Conservation (phyloP, 2,113 vertebrate species). For the Emydocephalus ijimae region DNA sequence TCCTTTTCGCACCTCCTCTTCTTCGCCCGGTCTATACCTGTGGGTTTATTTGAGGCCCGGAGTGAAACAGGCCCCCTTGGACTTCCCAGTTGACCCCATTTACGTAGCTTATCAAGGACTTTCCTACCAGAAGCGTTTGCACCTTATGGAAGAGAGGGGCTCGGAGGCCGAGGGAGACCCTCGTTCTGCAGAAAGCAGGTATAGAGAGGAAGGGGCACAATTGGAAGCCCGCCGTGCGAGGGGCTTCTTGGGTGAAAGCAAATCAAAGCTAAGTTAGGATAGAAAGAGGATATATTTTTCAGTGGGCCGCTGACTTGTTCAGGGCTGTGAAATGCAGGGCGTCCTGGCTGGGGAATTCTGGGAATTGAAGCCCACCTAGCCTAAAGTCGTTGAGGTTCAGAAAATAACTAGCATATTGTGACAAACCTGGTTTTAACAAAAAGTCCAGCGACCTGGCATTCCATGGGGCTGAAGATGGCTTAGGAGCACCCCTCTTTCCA, state of each 20-base stretch:
- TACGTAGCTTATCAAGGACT: not conserved
- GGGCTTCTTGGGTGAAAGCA: not conserved
- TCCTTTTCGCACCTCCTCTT: not conserved
- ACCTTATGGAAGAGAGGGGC: accelerated
- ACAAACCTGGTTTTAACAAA: too few species aligned
- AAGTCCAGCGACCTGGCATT: not conserved
- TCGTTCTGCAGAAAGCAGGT: not conserved
- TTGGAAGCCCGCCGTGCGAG: not conserved
- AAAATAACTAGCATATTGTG: too few species aligned
- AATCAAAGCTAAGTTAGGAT: not conserved
- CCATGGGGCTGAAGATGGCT: not conserved
- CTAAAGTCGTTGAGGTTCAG: too few species aligned
- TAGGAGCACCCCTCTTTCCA: not conserved
- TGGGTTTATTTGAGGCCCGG: not conserved
- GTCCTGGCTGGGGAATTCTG: too few species aligned
- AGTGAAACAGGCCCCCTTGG: not conserved
- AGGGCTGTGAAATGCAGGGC: too few species aligned
- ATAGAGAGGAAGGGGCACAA: not conserved
- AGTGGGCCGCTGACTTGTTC: not conserved
- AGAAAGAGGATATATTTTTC: not conserved
- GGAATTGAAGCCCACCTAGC: too few species aligned
- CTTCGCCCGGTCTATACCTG: not conserved
- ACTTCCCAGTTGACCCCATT: not conserved
- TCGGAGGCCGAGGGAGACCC: not conserved
- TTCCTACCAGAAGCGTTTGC: not conserved